These are phyloP conservation scores for Trachelus iudaicus DNA, from an alignment of 2,888 invertebrate species.

Conservation along the genomic window DNA sequence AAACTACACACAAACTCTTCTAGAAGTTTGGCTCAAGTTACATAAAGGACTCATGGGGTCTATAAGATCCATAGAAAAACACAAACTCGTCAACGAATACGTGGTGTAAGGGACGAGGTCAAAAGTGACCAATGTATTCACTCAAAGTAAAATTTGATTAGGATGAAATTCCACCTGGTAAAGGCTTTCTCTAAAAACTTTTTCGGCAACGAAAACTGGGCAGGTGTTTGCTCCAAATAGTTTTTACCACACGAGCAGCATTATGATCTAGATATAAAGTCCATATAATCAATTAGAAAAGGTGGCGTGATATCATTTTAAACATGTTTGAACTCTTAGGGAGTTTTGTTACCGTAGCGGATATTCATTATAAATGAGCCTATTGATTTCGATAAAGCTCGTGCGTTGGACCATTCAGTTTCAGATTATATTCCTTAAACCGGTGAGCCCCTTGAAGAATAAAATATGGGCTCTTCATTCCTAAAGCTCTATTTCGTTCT, in stretches of 20 bases:
- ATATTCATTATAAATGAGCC: neutral
- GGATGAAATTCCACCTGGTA: no score
- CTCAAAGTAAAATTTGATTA: no score
- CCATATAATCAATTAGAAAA: neutral
- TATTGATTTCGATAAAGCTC: slow-evolving; percentile 1
- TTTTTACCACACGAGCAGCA: neutral
- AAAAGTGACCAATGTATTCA: no score
- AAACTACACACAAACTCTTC: neutral
- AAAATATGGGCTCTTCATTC: slow-evolving; percentile 34
- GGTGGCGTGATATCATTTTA: neutral
- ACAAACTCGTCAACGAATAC: no score
- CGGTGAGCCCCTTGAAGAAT: slow-evolving; percentile 15
- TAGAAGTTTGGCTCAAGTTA: neutral
- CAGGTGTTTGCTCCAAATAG: neutral
- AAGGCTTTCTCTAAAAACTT: no score
- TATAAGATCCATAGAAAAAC: neutral
- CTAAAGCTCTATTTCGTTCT: slow-evolving; percentile 24
- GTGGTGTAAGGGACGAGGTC: no score
- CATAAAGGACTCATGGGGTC: neutral
- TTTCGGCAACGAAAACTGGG: no score
- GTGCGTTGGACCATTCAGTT: slow-evolving; percentile 3
- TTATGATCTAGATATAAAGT: neutral
- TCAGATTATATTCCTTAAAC: neutral
- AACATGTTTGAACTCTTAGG: no score
- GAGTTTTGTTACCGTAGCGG: neutral